Percentiles rank a stretch among this genome's conserved stretches.
phyloP scores from a whole-genome alignment of 1,140 invertebrate genomes.

The Heliothis virescens region DNA sequence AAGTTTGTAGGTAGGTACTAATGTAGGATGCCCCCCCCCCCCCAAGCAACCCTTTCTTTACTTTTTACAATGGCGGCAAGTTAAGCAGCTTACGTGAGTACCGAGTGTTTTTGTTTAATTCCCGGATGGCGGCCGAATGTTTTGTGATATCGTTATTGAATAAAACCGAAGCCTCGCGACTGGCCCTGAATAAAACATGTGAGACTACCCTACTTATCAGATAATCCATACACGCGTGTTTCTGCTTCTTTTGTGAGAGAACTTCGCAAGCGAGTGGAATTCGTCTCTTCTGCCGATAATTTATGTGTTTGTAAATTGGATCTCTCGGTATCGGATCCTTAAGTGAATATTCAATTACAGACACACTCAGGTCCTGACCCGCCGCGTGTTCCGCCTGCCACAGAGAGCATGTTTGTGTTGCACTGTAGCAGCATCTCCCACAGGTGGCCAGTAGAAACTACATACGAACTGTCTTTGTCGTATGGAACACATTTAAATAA shows the following conservation, averaged over 20 bases:
- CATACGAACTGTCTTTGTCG: too few species aligned
- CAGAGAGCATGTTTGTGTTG: too few species aligned
- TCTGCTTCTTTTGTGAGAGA: conserved; percentile 4
- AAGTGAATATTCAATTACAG: background rate
- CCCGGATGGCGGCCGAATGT: conserved; percentile 17
- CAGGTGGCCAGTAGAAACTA: too few species aligned
- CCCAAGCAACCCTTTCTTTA: background rate
- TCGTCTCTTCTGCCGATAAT: conserved; percentile 16
- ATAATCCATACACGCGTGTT: conserved; percentile 23
- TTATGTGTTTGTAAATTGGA: conserved; percentile 8
- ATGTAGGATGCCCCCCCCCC: background rate
- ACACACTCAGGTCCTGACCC: background rate
- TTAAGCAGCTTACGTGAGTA: conserved; percentile 17
- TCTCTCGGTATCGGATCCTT: background rate
- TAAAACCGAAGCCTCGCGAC: conserved; percentile 6
- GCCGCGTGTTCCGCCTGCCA: background rate
- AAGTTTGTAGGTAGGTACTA: background rate
- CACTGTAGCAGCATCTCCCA: too few species aligned
- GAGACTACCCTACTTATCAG: conserved; percentile 18
- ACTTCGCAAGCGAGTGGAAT: background rate
- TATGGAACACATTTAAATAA: too few species aligned
- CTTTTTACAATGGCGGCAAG: conserved; percentile 9
- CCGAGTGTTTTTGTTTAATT: conserved; percentile 24
- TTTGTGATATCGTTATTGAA: conserved; percentile 37
- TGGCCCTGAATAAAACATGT: conserved; percentile 1